These are phyloP conservation scores for Mola mola DNA, from an alignment of 2,113 vertebrate genomes.

Conservation along the genomic window DNA sequence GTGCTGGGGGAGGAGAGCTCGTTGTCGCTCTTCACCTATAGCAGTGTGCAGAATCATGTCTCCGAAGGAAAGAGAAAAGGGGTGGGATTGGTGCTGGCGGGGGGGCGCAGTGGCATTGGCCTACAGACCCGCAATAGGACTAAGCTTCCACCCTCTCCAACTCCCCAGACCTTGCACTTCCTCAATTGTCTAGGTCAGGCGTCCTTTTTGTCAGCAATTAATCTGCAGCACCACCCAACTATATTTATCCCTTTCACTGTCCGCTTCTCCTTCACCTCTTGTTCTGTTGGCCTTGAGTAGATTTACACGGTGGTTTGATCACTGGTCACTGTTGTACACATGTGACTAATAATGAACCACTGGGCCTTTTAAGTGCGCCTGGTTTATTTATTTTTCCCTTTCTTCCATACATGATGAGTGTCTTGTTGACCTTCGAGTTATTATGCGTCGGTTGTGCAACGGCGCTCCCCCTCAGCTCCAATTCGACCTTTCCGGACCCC, in stretches of 20 bases:
- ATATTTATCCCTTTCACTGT: conserved; percentile 71
- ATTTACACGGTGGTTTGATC: conserved; percentile 68
- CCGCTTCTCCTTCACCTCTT: conserved; percentile 75
- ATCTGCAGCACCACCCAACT: conserved; percentile 70
- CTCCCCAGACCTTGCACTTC: conserved; percentile 73
- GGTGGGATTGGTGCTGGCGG: not conserved
- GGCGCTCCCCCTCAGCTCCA: conserved; percentile 44
- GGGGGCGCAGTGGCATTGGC: conserved; percentile 46
- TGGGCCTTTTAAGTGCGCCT: conserved; percentile 55
- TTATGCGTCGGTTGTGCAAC: conserved; percentile 68
- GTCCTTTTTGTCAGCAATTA: conserved; percentile 81
- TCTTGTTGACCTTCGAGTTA: conserved; percentile 76
- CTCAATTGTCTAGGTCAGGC: conserved; percentile 77
- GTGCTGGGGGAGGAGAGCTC: conserved; percentile 68
- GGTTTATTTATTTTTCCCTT: conserved; percentile 52
- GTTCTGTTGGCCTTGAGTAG: conserved; percentile 64
- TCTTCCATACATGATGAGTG: conserved; percentile 55
- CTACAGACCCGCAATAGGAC: conserved; percentile 62
- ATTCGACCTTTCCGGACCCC: conserved; percentile 55
- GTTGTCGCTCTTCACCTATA: conserved; percentile 52
- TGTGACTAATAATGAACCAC: conserved; percentile 59
- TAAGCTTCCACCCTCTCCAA: conserved; percentile 59
- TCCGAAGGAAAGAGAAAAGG: conserved; percentile 43
- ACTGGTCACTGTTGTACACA: conserved; percentile 54
- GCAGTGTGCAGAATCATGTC: conserved; percentile 64